A percentile compares a stretch with the other conserved stretches of the same genome.
These are phyloP conservation scores for Pseudomugil gertrudae DNA, from an alignment of 2,797 vertebrate genomes.

Conservation along the genomic window DNA sequence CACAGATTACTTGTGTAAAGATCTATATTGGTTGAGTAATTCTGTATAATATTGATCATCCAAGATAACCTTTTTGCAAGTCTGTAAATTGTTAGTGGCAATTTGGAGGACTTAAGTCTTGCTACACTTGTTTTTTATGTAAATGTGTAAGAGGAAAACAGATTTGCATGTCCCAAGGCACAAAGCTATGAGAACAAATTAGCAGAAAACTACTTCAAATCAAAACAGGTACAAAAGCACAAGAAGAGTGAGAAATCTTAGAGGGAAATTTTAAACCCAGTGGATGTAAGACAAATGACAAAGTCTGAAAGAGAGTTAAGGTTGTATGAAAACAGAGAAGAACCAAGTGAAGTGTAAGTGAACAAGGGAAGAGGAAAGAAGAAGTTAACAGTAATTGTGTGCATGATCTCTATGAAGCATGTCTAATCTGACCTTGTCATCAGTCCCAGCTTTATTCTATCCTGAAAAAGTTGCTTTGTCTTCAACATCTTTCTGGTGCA, in stretches of 20 bases:
- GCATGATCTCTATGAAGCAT: not conserved
- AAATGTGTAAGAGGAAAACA: not conserved
- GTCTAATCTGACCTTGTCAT: not conserved
- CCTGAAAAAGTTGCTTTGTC: not conserved
- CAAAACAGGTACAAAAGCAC: not conserved
- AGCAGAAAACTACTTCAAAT: not conserved
- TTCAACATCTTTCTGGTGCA: slow-evolving; percentile 9
- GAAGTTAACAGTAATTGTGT: not conserved
- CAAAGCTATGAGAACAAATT: not conserved
- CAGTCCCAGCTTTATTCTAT: not conserved
- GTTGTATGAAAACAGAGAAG: not conserved
- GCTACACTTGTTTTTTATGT: not conserved
- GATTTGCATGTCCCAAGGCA: not conserved
- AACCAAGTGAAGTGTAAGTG: not conserved
- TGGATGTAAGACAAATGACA: too few species aligned
- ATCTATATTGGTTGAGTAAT: not conserved
- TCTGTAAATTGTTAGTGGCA: not conserved
- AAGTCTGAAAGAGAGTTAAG: not conserved
- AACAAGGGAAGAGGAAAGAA: not conserved
- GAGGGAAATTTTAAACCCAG: not conserved
- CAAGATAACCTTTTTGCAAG: not conserved
- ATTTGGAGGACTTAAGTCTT: not conserved
- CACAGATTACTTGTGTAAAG: not conserved
- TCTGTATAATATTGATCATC: not conserved
- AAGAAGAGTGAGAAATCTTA: not conserved